Base-by-base conservation (phyloP, 1,140 invertebrate species). In the Zeugodacus cucurbitae region DNA sequence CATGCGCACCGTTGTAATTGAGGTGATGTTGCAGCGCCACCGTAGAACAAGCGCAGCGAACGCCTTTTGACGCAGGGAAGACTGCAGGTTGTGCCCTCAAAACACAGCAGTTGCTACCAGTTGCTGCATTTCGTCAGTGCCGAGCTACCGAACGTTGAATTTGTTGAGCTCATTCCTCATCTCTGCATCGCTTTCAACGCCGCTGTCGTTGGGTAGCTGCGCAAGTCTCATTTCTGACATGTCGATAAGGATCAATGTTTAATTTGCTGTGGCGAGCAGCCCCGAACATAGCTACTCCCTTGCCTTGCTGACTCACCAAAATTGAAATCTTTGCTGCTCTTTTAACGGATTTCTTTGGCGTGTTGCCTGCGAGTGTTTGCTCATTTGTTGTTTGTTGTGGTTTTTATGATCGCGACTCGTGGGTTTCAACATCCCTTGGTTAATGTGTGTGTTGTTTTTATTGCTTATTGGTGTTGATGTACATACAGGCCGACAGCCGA, bases 211-310 rank as follows among this genome's bases (percentile, higher is more conserved):
- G 74, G 48, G 74, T 29, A 74, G 74, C 74, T 26, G n/a, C n/a
- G 87, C 87, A 67, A 34, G 58, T 26, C 62, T 59, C 90, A 91
- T 89, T 91, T 90, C 89, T 91, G 91, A 91, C 91, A 91, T 90
- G 89, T 89, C 91, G 91, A 92, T 92, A 92, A 92, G 91, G 91
- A 92, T 92, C 91, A 92, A 92, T 92, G 91, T 92, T 92, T 90
- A 89, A 86, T 88, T 87, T 90, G 54, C 74, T 62, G 32, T 26
- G 59, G 78, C 37, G 70, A 22, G 14, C 48, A 54, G 70, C 70
- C 20, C 7, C 37, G 70, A 41, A 37, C 37, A 22, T 20, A 8
- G 34, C 17, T 41, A 0, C 1, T 7, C 0, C 74, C 2, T 48
- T 41, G 41, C 14, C n/a, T 8, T 14, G 74, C 26, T 22, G 41